Conservation (phyloP, 2,888 invertebrate species). For the Eristalis intricaria region DNA sequence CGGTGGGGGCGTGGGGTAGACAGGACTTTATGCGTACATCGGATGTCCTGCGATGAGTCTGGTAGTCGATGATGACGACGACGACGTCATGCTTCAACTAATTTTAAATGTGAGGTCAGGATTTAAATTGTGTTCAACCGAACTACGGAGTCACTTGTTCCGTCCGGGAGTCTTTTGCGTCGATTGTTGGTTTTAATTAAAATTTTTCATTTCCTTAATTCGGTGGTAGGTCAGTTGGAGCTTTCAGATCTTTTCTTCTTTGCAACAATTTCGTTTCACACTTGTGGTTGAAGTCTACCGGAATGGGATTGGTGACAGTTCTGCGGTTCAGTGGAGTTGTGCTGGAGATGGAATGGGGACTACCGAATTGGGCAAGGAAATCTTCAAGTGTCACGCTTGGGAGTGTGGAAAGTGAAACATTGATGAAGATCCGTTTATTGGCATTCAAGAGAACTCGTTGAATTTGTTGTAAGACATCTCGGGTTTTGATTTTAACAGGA, state of each 20-base stretch:
- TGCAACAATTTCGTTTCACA: constrained; percentile 26
- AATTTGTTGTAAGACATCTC: too few relatives aligned
- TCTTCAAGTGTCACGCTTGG: too few relatives aligned
- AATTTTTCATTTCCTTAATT: constrained; percentile 32
- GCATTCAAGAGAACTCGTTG: too few relatives aligned
- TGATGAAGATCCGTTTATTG: too few relatives aligned
- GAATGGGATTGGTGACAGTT: background rate
- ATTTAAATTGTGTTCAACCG: constrained; percentile 4
- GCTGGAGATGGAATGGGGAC: background rate
- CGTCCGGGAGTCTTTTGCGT: background rate
- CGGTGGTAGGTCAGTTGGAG: background rate
- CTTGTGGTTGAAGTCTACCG: constrained; percentile 15
- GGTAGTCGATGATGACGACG: background rate
- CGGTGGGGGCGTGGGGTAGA: background rate
- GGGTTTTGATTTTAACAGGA: too few relatives aligned
- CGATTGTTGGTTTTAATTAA: constrained; percentile 25
- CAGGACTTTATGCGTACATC: constrained; percentile 7
- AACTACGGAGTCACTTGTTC: background rate
- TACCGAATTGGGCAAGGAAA: too few relatives aligned
- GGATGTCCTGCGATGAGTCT: constrained; percentile 37
- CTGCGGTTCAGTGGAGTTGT: background rate
- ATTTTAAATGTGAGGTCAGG: constrained; percentile 11
- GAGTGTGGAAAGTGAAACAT: too few relatives aligned
- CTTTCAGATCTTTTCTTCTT: background rate
- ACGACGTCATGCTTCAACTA: constrained; percentile 30